phyloP scores from a whole-genome alignment of 2,888 invertebrate species.

The Aproaerema taeniolella region DNA sequence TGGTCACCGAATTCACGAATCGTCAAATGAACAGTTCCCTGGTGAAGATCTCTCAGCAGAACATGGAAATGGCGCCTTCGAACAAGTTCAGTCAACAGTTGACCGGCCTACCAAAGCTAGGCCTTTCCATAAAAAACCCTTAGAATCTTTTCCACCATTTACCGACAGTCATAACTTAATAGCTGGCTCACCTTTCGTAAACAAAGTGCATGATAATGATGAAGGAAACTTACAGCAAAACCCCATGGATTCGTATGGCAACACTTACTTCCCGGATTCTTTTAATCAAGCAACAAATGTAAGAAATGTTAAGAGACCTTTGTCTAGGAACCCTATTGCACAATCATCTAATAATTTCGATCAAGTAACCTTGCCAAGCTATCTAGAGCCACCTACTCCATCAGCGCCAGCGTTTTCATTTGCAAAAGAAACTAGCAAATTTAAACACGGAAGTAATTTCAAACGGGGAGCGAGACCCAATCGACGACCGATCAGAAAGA shows the following conservation, averaged over 20 bases:
- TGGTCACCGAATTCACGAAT: slow-evolving; percentile 70
- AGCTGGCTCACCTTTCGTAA: slow-evolving; percentile 46
- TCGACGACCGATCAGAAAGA: slow-evolving; percentile 64
- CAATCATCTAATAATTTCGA: slow-evolving; percentile 34
- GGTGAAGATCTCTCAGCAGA: slow-evolving; percentile 74
- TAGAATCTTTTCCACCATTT: slow-evolving; percentile 48
- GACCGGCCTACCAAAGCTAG: slow-evolving; percentile 57
- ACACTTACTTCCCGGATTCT: slow-evolving; percentile 61
- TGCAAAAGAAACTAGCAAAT: slow-evolving; percentile 52
- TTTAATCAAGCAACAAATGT: slow-evolving; percentile 62
- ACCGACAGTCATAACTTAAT: slow-evolving; percentile 55
- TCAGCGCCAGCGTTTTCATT: slow-evolving; percentile 48
- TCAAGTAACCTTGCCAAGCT: slow-evolving; percentile 61
- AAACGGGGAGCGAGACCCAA: slow-evolving; percentile 59
- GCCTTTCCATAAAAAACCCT: slow-evolving; percentile 49
- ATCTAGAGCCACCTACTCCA: slow-evolving; percentile 66
- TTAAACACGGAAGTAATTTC: slow-evolving; percentile 50
- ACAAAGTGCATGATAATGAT: slow-evolving; percentile 49
- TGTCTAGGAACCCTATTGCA: slow-evolving; percentile 36
- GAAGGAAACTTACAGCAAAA: slow-evolving; percentile 36
- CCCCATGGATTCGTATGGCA: slow-evolving; percentile 63
- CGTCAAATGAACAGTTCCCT: slow-evolving; percentile 73
- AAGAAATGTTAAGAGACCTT: slow-evolving; percentile 55
- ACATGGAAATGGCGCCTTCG: slow-evolving; percentile 63
- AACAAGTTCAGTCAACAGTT: slow-evolving; percentile 58